Evolutionary conservation across 2,113 vertebrate genomes (phyloP), one percentile per base, ranked within the genome.

Genomic region (Nothoprocta perdicaria): DNA sequence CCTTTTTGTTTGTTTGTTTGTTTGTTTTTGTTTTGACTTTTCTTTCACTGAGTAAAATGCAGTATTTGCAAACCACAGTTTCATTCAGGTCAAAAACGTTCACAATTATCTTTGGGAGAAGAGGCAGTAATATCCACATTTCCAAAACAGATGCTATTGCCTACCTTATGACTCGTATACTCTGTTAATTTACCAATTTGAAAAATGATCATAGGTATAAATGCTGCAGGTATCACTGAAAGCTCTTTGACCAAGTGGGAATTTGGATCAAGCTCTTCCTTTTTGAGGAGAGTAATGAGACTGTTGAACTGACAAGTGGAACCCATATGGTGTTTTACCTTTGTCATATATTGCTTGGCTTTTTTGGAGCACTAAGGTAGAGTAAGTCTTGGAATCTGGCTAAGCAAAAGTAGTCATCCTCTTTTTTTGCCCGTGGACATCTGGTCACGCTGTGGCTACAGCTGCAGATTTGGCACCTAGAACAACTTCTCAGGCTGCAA

Each of bases 1-100:
- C 82, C 79, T 95, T 33, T 95, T 45, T 91, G 87, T 89, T 87
- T 84, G 92, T 93, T 73, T 23, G 88, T 41, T 92, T 31, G 63
- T 92, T 89, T 38, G 35, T n/a, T n/a, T n/a, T n/a, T 38, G 35
- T 8, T 95, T 41, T 89, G 88, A 91, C 89, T 85, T 89, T 93
- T 77, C 26, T 90, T 41, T 92, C 45, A 23, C 41, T 50, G 38
- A 93, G 22, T 86, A 72, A 92, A 60, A 46, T 14, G 46, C 1
- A 73, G 48, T 55, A 63, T 84, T 92, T 92, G 50, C 55, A 81
- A 90, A 91, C 40, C 22, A 68, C 43, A 33, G 24, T 33, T 85
- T 80, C 79, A 46, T 90, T 92, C 46, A 65, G 48, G 68, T 85
- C 63, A 92, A 90, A 69, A 12, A 50, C 21, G 85, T 68, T 38